Evolutionary conservation across 1,140 invertebrate species (phyloP), one percentile per base, ranked within the genome.

Genomic region (Brachionus angularis): DNA sequence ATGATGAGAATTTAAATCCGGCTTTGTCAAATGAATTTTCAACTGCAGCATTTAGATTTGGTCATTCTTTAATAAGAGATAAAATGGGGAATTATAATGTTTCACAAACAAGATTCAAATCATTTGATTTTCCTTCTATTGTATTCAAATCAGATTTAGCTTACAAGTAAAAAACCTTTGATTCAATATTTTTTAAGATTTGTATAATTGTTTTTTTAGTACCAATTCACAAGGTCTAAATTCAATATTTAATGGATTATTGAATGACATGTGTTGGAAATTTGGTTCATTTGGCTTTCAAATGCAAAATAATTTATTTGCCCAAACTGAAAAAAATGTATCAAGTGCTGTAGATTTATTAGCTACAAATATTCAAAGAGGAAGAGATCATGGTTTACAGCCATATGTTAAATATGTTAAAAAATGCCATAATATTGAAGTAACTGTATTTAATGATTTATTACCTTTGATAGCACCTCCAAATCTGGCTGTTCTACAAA

Each of bases 321-420:
- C n/a, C 25, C 36, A 39, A 39, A 58, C 25, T 39, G 53, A 58
- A 23, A 58, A 58, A 14, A 58, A 58, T 39, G 33, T 23, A 23
- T 58, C 18, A 5, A 33, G 18, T 29, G 25, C 49, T 46, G 83
- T 96, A n/a, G 96, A 98, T 83, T 83, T 98, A 47, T 94, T 93
- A 2, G 90, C 93, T 0, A 89, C 98, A 78, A 98, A 98, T 77
- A 91, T 98, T 67, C 95, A 98, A 79, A 80, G 95, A 76, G 89
- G 90, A 1, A 82, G 95, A 74, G 95, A 98, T 79, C 95, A 98
- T 78, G 96, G 88, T 3, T 84, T 98, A 31, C 93, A 93, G 0
- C 87, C 88, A 5, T 98, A 98, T 75, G 87, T 89, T 49, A 88
- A 90, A 69, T 97, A 90, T 85, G 53, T 58, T 25, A 58, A 39